These are phyloP conservation scores for Carollia perspicillata DNA, from an alignment of 2,113 vertebrate species.

Conservation along the genomic window DNA sequence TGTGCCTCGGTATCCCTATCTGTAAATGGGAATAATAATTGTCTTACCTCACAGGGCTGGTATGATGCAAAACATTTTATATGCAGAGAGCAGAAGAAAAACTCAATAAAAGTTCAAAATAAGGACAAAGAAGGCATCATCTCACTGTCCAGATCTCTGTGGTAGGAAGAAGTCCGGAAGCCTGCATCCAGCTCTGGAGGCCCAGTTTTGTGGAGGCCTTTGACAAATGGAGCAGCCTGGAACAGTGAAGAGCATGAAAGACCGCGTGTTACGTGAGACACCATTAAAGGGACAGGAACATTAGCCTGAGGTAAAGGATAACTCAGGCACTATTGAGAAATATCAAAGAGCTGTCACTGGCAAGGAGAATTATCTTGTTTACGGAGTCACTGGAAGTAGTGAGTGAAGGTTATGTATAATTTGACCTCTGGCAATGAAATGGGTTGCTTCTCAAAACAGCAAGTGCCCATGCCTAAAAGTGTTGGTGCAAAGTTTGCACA, in stretches of 20 bases:
- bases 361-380: background rate
- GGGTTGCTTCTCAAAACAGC: constrained; percentile 2
- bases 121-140: background rate
- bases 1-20: background rate
- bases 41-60: background rate
- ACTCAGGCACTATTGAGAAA: background rate
- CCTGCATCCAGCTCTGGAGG: background rate
- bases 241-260: background rate
- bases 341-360: background rate
- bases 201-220: background rate
- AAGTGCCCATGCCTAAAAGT: constrained; percentile 1
- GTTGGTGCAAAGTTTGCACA: constrained; percentile 9
- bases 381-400: background rate
- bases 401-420: background rate
- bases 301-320: background rate
- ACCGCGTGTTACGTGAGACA: background rate
- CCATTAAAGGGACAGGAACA: background rate
- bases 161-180: background rate
- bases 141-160: background rate
- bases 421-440: constrained; percentile 3
- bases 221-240: background rate
- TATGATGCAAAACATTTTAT: background rate
- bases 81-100: background rate
- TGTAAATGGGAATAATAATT: constrained; percentile 1
- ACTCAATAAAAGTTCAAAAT: background rate